phyloP scores from a whole-genome alignment of 2,113 vertebrate genomes.

The Salvelinus sp. region DNA sequence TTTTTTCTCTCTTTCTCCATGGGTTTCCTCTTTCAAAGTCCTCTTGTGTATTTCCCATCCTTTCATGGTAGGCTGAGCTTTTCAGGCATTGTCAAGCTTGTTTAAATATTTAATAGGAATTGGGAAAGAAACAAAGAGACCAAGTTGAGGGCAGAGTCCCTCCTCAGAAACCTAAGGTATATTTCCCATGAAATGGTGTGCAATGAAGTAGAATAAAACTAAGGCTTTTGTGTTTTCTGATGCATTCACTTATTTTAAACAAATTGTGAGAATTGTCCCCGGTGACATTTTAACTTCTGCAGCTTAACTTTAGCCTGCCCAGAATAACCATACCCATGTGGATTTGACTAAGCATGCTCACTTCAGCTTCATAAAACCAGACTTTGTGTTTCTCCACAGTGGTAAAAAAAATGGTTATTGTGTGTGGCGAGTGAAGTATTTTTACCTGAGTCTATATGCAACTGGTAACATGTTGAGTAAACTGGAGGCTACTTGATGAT shows the following conservation, averaged over 20 bases:
- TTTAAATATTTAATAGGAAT: conserved; percentile 73
- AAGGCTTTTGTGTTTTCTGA: conserved; percentile 51
- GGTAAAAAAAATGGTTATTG: conserved; percentile 36
- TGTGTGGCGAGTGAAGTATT: background rate
- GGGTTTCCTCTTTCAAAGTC: conserved; percentile 49
- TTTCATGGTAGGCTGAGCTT: conserved; percentile 71
- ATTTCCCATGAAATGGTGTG: conserved; percentile 66
- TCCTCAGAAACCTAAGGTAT: conserved; percentile 57
- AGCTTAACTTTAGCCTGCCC: conserved; percentile 24
- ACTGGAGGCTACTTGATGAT: too few species aligned
- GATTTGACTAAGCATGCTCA: conserved; percentile 35
- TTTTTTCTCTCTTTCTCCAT: conserved; percentile 26
- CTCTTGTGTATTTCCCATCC: conserved; percentile 52
- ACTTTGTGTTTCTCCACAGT: conserved; percentile 10
- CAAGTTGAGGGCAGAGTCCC: conserved; percentile 46
- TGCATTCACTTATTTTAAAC: conserved; percentile 45
- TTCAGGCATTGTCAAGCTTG: conserved; percentile 65
- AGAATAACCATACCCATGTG: conserved; percentile 56
- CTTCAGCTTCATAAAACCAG: conserved; percentile 35
- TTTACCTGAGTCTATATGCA: background rate
- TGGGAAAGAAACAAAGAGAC: conserved; percentile 56
- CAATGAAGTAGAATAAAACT: conserved; percentile 60
- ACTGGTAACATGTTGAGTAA: too few species aligned
- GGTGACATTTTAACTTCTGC: conserved; percentile 31
- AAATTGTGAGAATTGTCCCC: conserved; percentile 41